Evolutionary conservation across 2,113 vertebrate species (phyloP), one percentile per base, ranked within the genome.

Genomic region (Bufo gargarizans): DNA sequence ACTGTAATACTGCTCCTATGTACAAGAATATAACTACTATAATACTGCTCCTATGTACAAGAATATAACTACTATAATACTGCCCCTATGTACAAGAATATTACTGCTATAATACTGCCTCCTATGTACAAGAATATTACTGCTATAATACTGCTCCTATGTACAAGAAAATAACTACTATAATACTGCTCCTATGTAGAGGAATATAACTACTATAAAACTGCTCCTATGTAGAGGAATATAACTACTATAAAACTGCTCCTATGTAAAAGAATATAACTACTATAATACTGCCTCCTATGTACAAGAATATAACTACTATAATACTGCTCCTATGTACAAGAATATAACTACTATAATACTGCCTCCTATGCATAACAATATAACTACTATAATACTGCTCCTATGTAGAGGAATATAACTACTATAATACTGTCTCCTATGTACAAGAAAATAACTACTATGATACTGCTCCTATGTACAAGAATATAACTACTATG

Each of bases 1-100:
- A n/a, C 63, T 67, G 22, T 67, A 67, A 67, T 67, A 67, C 63
- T 67, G 63, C 63, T 3, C 63, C 63, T 67, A 67, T n/a, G 63
- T 12, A 71, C n/a, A 71, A 71, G n/a, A 71, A 71, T 71, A 43
- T 72, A 72, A 72, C 69, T 72, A 72, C 33, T 45, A 72, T 72
- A 72, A 72, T 72, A 72, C 69, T 72, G 69, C 69, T 12, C 69
- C 69, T 43, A 43, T 72, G 22, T 72, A 72, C 11, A 72, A 72
- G 69, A 72, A 72, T 72, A 72, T 72, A 72, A 72, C 69, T 72
- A 72, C 69, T 72, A 43, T 72, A 72, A 72, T 72, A 72, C 69
- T 72, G 22, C 69, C 6, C 69, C 65, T 69, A 69, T 69, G 20
- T 69, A 69, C 65, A 69, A 33, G 65, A 69, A 69, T 69, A 69